phyloP scores from a whole-genome alignment of 2,113 vertebrate genomes.

The Bostrychus sinensis region DNA sequence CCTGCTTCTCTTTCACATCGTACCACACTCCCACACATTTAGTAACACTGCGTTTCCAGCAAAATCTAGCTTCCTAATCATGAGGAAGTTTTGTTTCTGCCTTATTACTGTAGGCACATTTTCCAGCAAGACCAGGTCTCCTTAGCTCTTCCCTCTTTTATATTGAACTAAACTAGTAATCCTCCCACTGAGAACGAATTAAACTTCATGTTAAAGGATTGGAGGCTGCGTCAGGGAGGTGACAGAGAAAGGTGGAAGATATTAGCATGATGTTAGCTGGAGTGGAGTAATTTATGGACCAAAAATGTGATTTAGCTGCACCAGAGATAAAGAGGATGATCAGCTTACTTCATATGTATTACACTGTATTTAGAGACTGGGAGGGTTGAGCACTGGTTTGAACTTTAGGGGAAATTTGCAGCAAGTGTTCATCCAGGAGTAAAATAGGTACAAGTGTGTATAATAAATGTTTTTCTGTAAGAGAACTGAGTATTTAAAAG shows the following conservation, averaged over 20 bases:
- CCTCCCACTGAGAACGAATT: slow-evolving; percentile 42
- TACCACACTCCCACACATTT: slow-evolving; percentile 9
- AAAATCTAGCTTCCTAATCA: background rate
- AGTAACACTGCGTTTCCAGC: background rate
- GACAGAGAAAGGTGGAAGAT: slow-evolving; percentile 22
- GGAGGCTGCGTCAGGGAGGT: slow-evolving; percentile 18
- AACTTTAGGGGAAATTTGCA: slow-evolving; percentile 6
- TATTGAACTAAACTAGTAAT: too few relatives aligned
- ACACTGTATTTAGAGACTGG: slow-evolving; percentile 20
- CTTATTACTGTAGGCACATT: background rate
- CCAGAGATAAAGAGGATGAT: slow-evolving; percentile 16
- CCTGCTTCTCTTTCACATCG: background rate
- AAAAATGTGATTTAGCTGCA: slow-evolving; percentile 31
- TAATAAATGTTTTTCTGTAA: background rate
- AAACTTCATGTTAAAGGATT: slow-evolving; percentile 25
- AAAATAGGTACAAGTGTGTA: background rate
- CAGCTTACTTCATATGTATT: slow-evolving; percentile 24
- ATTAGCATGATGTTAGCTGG: slow-evolving; percentile 20
- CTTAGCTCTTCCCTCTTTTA: too few relatives aligned
- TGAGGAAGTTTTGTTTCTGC: background rate
- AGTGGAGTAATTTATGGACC: slow-evolving; percentile 23
- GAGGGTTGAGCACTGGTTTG: slow-evolving; percentile 20
- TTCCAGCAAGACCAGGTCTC: background rate
- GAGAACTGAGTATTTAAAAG: too few relatives aligned
- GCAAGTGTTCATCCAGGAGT: slow-evolving; percentile 8